Evolutionary conservation across 2,888 invertebrate species (phyloP), one percentile per base, ranked within the genome.

Genomic region (Melieria picta): DNA sequence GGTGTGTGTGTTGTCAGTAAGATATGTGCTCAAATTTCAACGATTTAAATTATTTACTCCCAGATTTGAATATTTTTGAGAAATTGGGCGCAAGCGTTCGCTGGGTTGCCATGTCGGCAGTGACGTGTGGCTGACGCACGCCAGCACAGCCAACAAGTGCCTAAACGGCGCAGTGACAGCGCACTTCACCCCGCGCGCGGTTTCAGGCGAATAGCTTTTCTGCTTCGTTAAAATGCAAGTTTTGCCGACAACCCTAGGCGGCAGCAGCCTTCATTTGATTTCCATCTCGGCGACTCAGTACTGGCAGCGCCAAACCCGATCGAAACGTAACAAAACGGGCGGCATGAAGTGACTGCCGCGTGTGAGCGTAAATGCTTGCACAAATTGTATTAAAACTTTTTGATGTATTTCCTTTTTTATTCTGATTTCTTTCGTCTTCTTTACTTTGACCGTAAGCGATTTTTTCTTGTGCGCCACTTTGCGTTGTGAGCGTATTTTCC

Each of bases 21-120:
- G 30, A 30, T 66, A 9, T 56, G 48, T 64, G 16, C 45, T 50
- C 50, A 61, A 71, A 62, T 64, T 70, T 78, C 78, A 80, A 76
- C 78, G 79, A 82, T 80, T 81, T 82, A 81, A 82, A 81, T 81
- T 81, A 82, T 81, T 81, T 81, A 81, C 79, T 80, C 80, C 80
- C 79, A 82, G 80, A 82, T 81, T 81, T 82, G 80, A 82, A 82
- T 81, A 81, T 82, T 82, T 82, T 82, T 81, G 78, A 81, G 80
- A 77, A 79, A 80, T 78, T 79, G 77, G 77, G 78, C 81, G 79
- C 80, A 77, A 74, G 79, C 77, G 81, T 79, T 52, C 55, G 68
- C 56, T 42, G 58, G 47, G 11, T 61, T 55, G 64, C 48, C 64
- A 46, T n/a, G 48, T 16, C 16, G 57, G 46, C 50, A 11, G 60